These are phyloP conservation scores for Ferrisia virgata DNA, from an alignment of 2,888 invertebrate genomes.

Conservation along the genomic window DNA sequence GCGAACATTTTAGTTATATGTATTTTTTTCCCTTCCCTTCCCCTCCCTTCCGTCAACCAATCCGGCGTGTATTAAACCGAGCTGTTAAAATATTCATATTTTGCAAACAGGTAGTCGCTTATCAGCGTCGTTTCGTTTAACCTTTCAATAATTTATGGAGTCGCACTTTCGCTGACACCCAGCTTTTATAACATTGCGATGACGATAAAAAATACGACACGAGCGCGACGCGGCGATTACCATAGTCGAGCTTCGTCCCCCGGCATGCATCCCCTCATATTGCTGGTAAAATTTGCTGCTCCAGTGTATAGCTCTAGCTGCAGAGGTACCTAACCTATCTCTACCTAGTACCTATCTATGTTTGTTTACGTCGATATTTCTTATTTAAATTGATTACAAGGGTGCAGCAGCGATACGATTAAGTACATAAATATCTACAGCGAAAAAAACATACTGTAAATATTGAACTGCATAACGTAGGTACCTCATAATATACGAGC, in stretches of 20 bases:
- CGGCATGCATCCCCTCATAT: not conserved
- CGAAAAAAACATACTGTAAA: not conserved
- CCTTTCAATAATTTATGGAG: slow-evolving; percentile 32
- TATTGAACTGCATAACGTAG: not conserved
- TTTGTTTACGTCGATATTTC: not conserved
- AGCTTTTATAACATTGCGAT: not conserved
- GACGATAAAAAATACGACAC: slow-evolving; percentile 13
- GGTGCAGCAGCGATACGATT: not conserved
- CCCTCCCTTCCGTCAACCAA: not conserved
- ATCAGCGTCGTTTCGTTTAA: slow-evolving; percentile 27
- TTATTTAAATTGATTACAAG: not conserved
- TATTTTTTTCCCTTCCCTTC: not conserved
- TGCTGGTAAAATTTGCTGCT: not conserved
- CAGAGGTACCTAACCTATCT: too few relatives aligned
- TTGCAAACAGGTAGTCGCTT: slow-evolving; percentile 30
- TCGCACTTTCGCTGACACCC: slow-evolving; percentile 11
- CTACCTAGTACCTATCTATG: too few relatives aligned
- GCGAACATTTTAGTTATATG: not conserved
- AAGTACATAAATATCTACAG: too few relatives aligned
- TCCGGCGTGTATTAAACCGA: not conserved
- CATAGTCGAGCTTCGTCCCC: not conserved
- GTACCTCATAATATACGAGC: not conserved
- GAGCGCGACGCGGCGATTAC: not conserved
- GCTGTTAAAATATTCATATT: slow-evolving; percentile 30
- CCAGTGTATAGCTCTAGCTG: too few relatives aligned